These are phyloP conservation scores for Drosophila pandora DNA, from an alignment of 1,140 invertebrate species.

Conservation along the genomic window DNA sequence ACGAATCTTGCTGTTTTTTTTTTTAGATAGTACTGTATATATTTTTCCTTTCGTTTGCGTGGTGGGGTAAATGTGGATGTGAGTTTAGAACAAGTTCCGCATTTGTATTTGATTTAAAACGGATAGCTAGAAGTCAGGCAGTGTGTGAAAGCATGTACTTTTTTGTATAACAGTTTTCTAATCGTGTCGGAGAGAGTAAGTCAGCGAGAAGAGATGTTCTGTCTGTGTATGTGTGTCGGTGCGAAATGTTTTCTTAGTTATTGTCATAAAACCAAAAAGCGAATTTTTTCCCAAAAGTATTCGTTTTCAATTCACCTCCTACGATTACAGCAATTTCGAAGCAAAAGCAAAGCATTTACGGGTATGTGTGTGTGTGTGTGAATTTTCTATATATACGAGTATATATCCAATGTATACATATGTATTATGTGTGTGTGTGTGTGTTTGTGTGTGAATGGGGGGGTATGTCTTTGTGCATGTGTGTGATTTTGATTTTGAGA, in stretches of 20 bases:
- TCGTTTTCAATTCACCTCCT: constrained; percentile 32
- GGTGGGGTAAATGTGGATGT: constrained; percentile 22
- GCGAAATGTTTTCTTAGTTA: constrained; percentile 12
- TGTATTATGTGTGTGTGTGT: constrained; percentile 3
- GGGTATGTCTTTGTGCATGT: constrained; percentile 2
- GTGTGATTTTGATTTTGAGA: constrained; percentile 11
- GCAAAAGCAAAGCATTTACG: constrained; percentile 60
- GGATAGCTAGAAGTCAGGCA: constrained; percentile 42
- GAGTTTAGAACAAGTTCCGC: constrained; percentile 39
- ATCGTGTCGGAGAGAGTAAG: constrained; percentile 20
- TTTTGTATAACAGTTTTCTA: constrained; percentile 17
- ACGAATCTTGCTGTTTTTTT: constrained; percentile 24
- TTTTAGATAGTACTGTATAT: background rate
- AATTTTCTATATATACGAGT: background rate
- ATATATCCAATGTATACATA: constrained; percentile 17
- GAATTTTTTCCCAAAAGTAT: constrained; percentile 35
- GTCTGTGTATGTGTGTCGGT: constrained; percentile 12
- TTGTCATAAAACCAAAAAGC: constrained; percentile 33
- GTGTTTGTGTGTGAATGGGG: background rate
- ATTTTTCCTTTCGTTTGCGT: background rate
- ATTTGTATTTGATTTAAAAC: constrained; percentile 40
- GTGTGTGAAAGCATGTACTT: constrained; percentile 52
- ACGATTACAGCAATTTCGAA: constrained; percentile 55
- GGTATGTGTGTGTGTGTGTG: constrained; percentile 7
- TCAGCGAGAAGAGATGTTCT: constrained; percentile 43